Percentiles rank a stretch among this genome's conserved stretches.
These are phyloP conservation scores for Chelonus insularis DNA, from an alignment of 1,140 invertebrate genomes.

Conservation along the genomic window DNA sequence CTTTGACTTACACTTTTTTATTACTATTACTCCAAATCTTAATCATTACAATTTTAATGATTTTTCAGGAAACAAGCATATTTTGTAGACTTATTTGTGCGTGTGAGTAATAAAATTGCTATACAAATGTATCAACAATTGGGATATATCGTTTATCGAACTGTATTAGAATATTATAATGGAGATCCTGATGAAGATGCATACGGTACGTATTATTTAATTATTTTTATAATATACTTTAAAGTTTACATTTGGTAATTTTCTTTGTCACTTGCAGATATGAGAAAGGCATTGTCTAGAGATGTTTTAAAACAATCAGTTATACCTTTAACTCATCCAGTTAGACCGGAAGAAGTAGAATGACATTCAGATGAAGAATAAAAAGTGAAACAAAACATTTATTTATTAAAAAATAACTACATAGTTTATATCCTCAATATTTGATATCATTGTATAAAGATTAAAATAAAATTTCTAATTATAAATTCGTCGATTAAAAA, in stretches of 20 bases:
- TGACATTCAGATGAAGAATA: conserved; percentile 46
- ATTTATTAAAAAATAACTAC: too few relatives aligned
- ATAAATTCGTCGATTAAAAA: too few relatives aligned
- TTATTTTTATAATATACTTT: conserved; percentile 18
- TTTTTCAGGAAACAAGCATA: conserved; percentile 84
- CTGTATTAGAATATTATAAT: conserved; percentile 96
- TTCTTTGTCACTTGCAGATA: conserved; percentile 76
- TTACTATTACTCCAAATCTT: neutral
- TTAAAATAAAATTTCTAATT: too few relatives aligned
- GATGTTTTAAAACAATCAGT: conserved; percentile 93
- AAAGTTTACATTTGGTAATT: conserved; percentile 10
- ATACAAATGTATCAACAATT: conserved; percentile 97
- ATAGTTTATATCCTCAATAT: too few relatives aligned
- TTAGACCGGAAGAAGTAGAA: conserved; percentile 94
- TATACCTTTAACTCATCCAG: conserved; percentile 90
- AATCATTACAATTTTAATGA: neutral
- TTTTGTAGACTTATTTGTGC: conserved; percentile 98
- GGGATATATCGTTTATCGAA: conserved; percentile 96
- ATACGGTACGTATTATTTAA: conserved; percentile 72
- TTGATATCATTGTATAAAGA: too few relatives aligned
- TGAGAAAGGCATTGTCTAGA: conserved; percentile 95
- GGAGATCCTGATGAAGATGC: conserved; percentile 98
- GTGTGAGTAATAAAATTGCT: conserved; percentile 95
- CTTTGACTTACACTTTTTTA: too few relatives aligned
- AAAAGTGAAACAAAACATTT: neutral